Base-by-base conservation (phyloP, 2,113 vertebrate genomes). In the Onychostoma macrolepis region DNA sequence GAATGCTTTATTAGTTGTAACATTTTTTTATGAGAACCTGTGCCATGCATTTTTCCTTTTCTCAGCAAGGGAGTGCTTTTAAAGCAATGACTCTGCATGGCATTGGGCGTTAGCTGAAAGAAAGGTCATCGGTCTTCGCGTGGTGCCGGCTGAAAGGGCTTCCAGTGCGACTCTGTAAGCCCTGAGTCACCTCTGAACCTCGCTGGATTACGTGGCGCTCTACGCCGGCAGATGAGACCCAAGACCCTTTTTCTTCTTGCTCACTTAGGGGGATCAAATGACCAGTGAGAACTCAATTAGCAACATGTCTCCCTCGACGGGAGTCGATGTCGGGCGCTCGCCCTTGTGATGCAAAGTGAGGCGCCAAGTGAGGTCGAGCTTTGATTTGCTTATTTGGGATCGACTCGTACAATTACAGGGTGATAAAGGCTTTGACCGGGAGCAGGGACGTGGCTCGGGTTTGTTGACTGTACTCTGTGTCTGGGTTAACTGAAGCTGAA, bases 251-350 rank as follows among this genome's bases (percentile, higher is more conserved):
- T 94, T 94, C 96, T 96, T 96, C 95, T 95, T 96, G 95, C 95
- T 96, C 95, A 97, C 93, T 96, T 97, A 94, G 92, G 92, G 93
- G 94, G 93, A 93, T 95, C 94, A 97, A 96, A 95, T 96, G 91
- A 93, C 90, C 93, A 92, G 93, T 88, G 43, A 96, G 96, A 93
- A 95, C 94, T 95, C 94, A 96, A 96, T 97, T 94, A 96, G 95
- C 91, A 93, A 94, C 94, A 93, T 93, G 90, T 93, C 93, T 90
- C 89, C 89, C 88, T 83, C 2, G 89, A 88, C 2, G 26, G 83
- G 92, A 82, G 87, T 92, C 92, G 76, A 81, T 91, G 90, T 4
- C n/a, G 17, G 21, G 61, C 86, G 69, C 33, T 69, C 17, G 9
- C 38, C 53, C 41, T 84, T 87, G 82, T 85, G 65, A 88, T 91